A percentile compares a stretch with the other conserved stretches of the same genome.
Conservation (phyloP, 1,140 invertebrate genomes). For the Scaptomyza hsui region DNA sequence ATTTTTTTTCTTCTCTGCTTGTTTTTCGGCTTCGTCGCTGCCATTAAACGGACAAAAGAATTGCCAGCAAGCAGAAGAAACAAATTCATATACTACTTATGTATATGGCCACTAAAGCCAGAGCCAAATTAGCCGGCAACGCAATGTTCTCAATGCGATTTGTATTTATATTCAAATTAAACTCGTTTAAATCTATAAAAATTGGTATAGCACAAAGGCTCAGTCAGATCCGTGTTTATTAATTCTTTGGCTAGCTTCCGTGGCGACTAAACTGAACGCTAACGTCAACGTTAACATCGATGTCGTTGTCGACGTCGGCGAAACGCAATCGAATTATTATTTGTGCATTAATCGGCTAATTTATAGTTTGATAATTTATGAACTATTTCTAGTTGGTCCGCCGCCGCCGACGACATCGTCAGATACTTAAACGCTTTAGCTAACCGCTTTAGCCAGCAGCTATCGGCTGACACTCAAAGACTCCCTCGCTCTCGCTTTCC, state of each 20-base stretch:
- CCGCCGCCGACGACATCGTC: slow-evolving; percentile 4
- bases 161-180: slow-evolving; percentile 82
- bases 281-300: slow-evolving; percentile 38
- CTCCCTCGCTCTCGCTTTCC: slow-evolving; percentile 77
- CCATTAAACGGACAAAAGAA: slow-evolving; percentile 37
- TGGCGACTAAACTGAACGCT: slow-evolving; percentile 60
- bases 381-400: slow-evolving; percentile 72
- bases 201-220: slow-evolving; percentile 75
- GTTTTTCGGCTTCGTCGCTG: slow-evolving; percentile 32
- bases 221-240: slow-evolving; percentile 74
- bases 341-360: slow-evolving; percentile 81
- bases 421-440: slow-evolving; percentile 15
- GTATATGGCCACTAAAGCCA: slow-evolving; percentile 49
- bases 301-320: slow-evolving; percentile 48
- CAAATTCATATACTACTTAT: slow-evolving; percentile 11
- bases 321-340: slow-evolving; percentile 80
- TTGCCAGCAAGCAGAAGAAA: slow-evolving; percentile 10
- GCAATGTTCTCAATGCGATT: slow-evolving; percentile 75
- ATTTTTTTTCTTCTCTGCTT: neutral
- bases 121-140: slow-evolving; percentile 66
- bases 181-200: slow-evolving; percentile 81
- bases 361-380: slow-evolving; percentile 82
- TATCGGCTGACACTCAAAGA: slow-evolving; percentile 12
- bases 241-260: slow-evolving; percentile 56
- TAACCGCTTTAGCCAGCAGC: slow-evolving; percentile 2